A percentile compares a stretch with the other conserved stretches of the same genome.
These are phyloP conservation scores for Pyralis farinalis DNA, from an alignment of 2,888 invertebrate species.

Conservation along the genomic window DNA sequence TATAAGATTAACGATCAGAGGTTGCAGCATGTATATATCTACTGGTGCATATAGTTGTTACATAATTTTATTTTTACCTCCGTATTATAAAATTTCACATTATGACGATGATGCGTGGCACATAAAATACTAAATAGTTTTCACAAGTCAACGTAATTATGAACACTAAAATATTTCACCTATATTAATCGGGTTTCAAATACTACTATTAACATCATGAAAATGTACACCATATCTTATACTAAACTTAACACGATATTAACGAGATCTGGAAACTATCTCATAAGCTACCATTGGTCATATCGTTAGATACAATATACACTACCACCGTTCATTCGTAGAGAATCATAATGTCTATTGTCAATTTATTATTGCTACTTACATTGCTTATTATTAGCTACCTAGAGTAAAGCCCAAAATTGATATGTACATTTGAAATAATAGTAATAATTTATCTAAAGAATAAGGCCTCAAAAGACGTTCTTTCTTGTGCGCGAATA, in stretches of 20 bases:
- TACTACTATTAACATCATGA: conserved; percentile 3
- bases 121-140: too few relatives aligned
- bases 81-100: too few relatives aligned
- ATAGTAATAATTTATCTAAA: conserved; percentile 22
- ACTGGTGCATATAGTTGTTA: too few relatives aligned
- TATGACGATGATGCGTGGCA: too few relatives aligned
- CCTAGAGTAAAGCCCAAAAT: conserved; percentile 3
- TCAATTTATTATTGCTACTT: background rate
- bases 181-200: background rate
- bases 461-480: conserved; percentile 31
- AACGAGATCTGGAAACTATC: conserved; percentile 21
- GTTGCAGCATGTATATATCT: too few relatives aligned
- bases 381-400: background rate
- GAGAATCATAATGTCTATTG: too few relatives aligned
- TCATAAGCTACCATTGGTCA: conserved; percentile 12
- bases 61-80: too few relatives aligned
- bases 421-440: conserved; percentile 16
- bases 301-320: background rate
- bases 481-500: too few relatives aligned
- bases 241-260: conserved; percentile 13
- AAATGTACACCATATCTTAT: conserved; percentile 2
- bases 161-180: too few relatives aligned
- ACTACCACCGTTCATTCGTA: too few relatives aligned
- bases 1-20: too few relatives aligned
- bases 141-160: too few relatives aligned